phyloP scores from a whole-genome alignment of 2,888 invertebrate species.

The Lordiphosa andalusiaca region DNA sequence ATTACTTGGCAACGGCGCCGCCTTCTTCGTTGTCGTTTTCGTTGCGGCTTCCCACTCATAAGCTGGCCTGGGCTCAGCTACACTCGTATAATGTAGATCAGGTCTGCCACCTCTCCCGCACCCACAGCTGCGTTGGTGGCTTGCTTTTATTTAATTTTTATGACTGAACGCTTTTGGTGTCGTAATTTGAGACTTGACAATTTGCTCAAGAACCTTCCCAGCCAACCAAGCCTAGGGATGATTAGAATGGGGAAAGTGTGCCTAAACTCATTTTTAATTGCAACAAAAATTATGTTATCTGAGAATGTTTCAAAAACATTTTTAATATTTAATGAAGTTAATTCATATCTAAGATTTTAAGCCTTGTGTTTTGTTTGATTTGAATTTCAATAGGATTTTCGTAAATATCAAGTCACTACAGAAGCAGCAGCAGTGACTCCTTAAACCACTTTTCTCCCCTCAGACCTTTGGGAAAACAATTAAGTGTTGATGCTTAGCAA shows the following conservation, averaged over 20 bases:
- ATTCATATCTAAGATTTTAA: too few relatives aligned
- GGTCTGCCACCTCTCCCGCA: constrained; percentile 23
- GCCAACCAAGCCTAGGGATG: neutral
- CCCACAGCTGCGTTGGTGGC: constrained; percentile 16
- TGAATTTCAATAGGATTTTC: too few relatives aligned
- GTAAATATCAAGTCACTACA: constrained; percentile 7
- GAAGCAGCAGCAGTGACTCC: constrained; percentile 8
- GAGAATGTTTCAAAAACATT: too few relatives aligned
- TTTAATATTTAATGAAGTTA: too few relatives aligned
- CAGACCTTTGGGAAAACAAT: constrained; percentile 62
- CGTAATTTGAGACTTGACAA: constrained; percentile 53
- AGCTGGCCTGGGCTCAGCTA: neutral
- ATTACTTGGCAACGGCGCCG: constrained; percentile 43
- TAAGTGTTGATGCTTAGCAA: constrained; percentile 77
- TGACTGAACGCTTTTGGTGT: constrained; percentile 51
- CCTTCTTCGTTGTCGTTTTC: neutral
- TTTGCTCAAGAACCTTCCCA: constrained; percentile 30
- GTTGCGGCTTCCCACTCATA: neutral
- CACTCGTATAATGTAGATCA: constrained; percentile 16
- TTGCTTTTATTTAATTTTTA: constrained; percentile 61
- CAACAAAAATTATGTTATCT: too few relatives aligned
- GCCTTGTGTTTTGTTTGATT: too few relatives aligned
- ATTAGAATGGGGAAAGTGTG: too few relatives aligned
- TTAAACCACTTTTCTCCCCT: constrained; percentile 10
- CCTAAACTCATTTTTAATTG: too few relatives aligned